These are phyloP conservation scores for Pyrgus malvae DNA, from an alignment of 2,888 invertebrate genomes.

Conservation along the genomic window DNA sequence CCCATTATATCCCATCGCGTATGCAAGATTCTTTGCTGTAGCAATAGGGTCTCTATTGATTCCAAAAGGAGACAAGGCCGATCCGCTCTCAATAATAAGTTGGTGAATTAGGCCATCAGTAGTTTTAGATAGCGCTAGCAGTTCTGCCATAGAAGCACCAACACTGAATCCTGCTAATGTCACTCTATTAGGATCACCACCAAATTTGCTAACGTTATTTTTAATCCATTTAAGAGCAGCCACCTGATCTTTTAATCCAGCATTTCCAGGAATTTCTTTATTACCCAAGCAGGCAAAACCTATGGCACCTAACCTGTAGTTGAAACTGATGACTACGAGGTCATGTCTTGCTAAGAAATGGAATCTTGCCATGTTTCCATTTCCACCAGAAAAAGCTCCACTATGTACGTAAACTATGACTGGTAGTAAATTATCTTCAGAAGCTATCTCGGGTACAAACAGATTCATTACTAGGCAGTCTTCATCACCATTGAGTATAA, in stretches of 20 bases:
- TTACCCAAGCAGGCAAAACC: slow-evolving; percentile 85
- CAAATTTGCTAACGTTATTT: slow-evolving; percentile 88
- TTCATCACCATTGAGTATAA: slow-evolving; percentile 54
- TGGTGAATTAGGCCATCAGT: slow-evolving; percentile 61
- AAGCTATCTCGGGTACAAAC: slow-evolving; percentile 57
- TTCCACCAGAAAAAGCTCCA: slow-evolving; percentile 67
- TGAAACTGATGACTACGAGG: slow-evolving; percentile 84
- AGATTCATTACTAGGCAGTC: slow-evolving; percentile 63
- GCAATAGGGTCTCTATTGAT: slow-evolving; percentile 62
- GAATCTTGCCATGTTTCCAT: slow-evolving; percentile 65
- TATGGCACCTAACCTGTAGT: slow-evolving; percentile 87
- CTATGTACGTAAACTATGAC: slow-evolving; percentile 70
- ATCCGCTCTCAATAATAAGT: slow-evolving; percentile 69
- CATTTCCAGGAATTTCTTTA: slow-evolving; percentile 88
- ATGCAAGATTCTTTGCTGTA: slow-evolving; percentile 66
- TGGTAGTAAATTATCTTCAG: slow-evolving; percentile 55
- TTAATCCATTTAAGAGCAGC: slow-evolving; percentile 89
- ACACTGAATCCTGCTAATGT: slow-evolving; percentile 92
- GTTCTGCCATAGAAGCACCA: slow-evolving; percentile 83
- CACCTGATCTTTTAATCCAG: slow-evolving; percentile 92
- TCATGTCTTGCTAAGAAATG: slow-evolving; percentile 86
- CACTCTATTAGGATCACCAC: slow-evolving; percentile 89
- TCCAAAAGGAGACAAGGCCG: slow-evolving; percentile 64
- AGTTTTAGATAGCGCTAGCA: slow-evolving; percentile 57
- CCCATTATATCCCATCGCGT: slow-evolving; percentile 60